Percentiles rank a stretch among this genome's conserved stretches.
Evolutionary conservation across 2,888 invertebrate species (phyloP).

Genomic region (Chromoteleia sp.): DNA sequence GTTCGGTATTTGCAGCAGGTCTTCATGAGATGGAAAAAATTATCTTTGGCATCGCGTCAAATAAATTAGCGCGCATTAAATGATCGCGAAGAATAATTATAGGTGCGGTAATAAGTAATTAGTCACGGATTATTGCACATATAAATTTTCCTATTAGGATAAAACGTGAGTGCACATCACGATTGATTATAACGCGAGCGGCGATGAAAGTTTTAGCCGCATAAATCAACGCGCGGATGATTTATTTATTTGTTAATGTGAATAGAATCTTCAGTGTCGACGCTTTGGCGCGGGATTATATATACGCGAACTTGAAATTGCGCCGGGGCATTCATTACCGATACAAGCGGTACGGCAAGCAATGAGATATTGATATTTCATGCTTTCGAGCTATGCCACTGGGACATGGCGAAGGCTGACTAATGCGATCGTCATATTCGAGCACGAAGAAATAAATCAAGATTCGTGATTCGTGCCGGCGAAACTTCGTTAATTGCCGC

Average conservation of each 20-base stretch:
- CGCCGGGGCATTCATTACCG: slow-evolving; percentile 60
- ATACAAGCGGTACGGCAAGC: slow-evolving; percentile 55
- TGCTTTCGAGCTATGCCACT: slow-evolving; percentile 52
- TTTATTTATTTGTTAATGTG: slow-evolving; percentile 67
- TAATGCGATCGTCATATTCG: slow-evolving; percentile 62
- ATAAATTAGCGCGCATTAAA: slow-evolving; percentile 10
- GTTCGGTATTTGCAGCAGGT: too few relatives aligned
- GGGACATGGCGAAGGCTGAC: slow-evolving; percentile 55
- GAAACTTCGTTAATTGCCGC: slow-evolving; percentile 45
- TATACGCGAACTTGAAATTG: slow-evolving; percentile 62
- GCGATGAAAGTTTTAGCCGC: slow-evolving; percentile 49
- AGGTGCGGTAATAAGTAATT: slow-evolving; percentile 35
- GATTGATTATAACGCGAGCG: slow-evolving; percentile 28
- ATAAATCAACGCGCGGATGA: slow-evolving; percentile 56
- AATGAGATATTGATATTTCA: slow-evolving; percentile 68
- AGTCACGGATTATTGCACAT: slow-evolving; percentile 52
- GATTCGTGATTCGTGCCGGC: slow-evolving; percentile 29
- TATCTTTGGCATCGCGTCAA: too few relatives aligned
- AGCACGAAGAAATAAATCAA: slow-evolving; percentile 64
- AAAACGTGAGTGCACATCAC: slow-evolving; percentile 36
- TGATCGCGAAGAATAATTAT: slow-evolving; percentile 37
- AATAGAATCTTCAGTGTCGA: slow-evolving; percentile 64
- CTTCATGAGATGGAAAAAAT: too few relatives aligned
- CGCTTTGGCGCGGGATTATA: slow-evolving; percentile 33
- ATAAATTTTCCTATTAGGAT: slow-evolving; percentile 40